phyloP scores from a whole-genome alignment of 2,113 vertebrate species.

The Harpagus bidentatus region DNA sequence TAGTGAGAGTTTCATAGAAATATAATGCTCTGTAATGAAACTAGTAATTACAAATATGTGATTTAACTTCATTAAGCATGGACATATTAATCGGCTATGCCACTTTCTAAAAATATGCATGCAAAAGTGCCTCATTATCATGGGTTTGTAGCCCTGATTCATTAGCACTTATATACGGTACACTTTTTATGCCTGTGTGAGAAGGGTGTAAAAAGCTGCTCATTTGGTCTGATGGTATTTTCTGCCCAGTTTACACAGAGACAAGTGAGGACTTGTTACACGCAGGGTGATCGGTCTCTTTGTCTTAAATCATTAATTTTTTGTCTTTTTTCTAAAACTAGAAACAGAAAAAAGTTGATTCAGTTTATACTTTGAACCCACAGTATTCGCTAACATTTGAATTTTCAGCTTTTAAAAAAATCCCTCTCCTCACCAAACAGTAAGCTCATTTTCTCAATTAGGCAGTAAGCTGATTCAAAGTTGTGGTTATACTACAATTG shows the following conservation, averaged over 20 bases:
- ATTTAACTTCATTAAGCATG: background rate
- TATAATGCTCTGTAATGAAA: background rate
- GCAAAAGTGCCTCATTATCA: background rate
- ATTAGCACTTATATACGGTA: background rate
- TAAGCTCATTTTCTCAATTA: background rate
- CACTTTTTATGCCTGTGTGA: background rate
- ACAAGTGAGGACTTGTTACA: background rate
- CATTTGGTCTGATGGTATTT: background rate
- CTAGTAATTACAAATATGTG: background rate
- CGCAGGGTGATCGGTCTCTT: background rate
- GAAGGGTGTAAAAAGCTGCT: background rate
- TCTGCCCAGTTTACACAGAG: background rate
- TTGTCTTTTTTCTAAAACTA: background rate
- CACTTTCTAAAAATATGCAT: background rate
- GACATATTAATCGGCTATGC: background rate
- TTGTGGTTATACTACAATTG: background rate
- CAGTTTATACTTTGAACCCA: background rate
- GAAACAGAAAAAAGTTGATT: background rate
- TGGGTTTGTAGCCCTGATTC: background rate
- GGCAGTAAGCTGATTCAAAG: background rate
- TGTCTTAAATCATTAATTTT: background rate
- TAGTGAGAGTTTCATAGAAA: background rate
- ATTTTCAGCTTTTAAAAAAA: background rate
- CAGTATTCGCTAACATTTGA: background rate
- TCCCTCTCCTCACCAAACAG: background rate